phyloP scores from a whole-genome alignment of 2,888 invertebrate genomes.

The Nebria brevicollis region DNA sequence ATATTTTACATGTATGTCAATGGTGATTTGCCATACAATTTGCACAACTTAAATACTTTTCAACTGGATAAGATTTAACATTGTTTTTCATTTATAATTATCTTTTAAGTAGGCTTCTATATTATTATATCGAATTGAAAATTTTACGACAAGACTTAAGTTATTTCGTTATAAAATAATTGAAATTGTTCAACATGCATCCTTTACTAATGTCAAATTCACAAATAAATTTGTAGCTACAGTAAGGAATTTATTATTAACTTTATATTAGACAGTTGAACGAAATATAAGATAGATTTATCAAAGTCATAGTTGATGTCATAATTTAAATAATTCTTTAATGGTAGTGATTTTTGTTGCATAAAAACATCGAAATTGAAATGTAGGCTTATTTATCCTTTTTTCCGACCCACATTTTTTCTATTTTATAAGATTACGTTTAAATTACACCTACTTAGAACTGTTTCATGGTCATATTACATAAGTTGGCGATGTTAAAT shows the following conservation, averaged over 20 bases:
- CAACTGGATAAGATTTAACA: conserved; percentile 37
- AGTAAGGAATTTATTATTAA: too few relatives aligned
- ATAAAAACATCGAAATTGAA: background rate
- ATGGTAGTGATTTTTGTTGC: background rate
- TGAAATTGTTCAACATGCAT: background rate
- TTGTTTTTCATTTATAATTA: conserved; percentile 39
- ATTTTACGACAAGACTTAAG: background rate
- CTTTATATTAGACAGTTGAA: too few relatives aligned
- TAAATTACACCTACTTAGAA: conserved; percentile 42
- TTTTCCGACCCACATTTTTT: conserved; percentile 39
- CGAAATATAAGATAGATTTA: too few relatives aligned
- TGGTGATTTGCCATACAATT: conserved; percentile 40
- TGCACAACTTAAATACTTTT: conserved; percentile 35
- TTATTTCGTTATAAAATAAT: background rate
- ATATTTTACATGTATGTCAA: conserved; percentile 36
- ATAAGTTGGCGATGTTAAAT: conserved; percentile 37
- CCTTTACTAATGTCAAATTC: background rate
- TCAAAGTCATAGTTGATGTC: too few relatives aligned
- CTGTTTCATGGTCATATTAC: conserved; percentile 46
- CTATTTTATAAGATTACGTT: conserved; percentile 36
- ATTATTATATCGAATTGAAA: background rate
- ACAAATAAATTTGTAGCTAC: background rate
- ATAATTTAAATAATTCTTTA: background rate
- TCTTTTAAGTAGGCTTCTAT: background rate
- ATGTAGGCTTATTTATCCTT: background rate